Evolutionary conservation across 37 sponge, comb jelly and placozoan species (phyloP), one percentile per base, ranked within the genome.

Genomic region (Chondrilla cf. caribensis): DNA sequence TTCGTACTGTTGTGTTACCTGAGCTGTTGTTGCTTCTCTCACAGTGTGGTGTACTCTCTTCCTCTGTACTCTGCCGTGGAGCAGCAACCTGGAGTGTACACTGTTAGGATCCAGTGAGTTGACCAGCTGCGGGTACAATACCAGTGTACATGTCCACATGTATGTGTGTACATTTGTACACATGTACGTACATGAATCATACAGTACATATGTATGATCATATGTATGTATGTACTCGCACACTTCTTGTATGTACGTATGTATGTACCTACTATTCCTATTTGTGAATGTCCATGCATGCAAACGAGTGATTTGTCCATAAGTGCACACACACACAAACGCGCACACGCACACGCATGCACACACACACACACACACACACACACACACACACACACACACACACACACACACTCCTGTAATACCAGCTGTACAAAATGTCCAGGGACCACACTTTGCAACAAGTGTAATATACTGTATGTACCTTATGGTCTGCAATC

Each of bases 81-180:
- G 47, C 70, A 42, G 44, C n/a, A 18, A 19, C 38, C 89, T 68
- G 89, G 89, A 3, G 25, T 76, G 33, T 78, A 89, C 60, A 66
- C 38, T 5, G 51, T 89, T 9, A 68, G 58, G 0, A 3, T 89
- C 37, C 81, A 85, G 89, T 89, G 44, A 73, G 76, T n/a, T 37
- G 9, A n/a, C 19, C 18, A 70, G 5, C 64, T 6, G 5, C 39
- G 32, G 72, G 39, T 70, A 65, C 25, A 62, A 62, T 28, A 6
- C 64, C 64, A 29, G 51, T 47, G 51, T 47, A 47, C 51, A 47
- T 47, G 11, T 11, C 64, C 64, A 15, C 15, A n/a, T 28, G 29
- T 62, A 15, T 62, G 64, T 62, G 29, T 28, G 64, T 62, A 15
- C 22, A 40, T 0, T 51, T 62, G 64, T 62, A 15, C 15, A 15